Evolutionary conservation across 37 sponge, comb jelly and placozoan species (phyloP).

Genomic region (Geodia barretti): DNA sequence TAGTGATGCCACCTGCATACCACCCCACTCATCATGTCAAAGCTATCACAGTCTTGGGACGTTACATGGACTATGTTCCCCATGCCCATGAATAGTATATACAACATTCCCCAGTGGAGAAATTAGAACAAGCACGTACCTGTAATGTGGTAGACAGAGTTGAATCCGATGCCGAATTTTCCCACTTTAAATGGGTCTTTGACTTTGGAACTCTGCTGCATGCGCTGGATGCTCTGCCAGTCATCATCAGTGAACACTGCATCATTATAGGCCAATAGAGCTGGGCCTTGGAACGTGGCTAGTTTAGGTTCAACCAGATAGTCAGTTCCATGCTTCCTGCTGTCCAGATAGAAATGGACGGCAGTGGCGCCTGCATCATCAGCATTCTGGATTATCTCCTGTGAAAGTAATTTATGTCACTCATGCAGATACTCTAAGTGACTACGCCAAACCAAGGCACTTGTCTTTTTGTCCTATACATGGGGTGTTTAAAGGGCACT

Average conservation of each 20-base stretch:
- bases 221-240: conserved; percentile 70
- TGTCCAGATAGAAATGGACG: conserved; percentile 71
- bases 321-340: conserved; percentile 45
- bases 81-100: no score
- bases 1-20: no score
- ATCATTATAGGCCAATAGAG: conserved; percentile 72
- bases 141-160: conserved; percentile 85
- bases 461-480: no score
- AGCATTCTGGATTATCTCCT: conserved; percentile 86
- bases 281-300: conserved; percentile 73
- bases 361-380: conserved; percentile 81
- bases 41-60: no score
- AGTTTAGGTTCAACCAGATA: conserved; percentile 44
- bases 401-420: not conserved
- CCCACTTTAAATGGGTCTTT: conserved; percentile 78
- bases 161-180: conserved; percentile 84
- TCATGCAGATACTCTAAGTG: no score
- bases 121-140: no score
- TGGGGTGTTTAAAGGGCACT: no score
- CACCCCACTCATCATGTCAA: no score
- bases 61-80: no score
- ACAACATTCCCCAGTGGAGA: no score
- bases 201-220: conserved; percentile 67
- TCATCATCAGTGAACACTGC: conserved; percentile 71
- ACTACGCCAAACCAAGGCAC: no score